Evolutionary conservation across 2,113 vertebrate species (phyloP), one percentile per base, ranked within the genome.

Genomic region (Reinhardtius hippoglossoides): DNA sequence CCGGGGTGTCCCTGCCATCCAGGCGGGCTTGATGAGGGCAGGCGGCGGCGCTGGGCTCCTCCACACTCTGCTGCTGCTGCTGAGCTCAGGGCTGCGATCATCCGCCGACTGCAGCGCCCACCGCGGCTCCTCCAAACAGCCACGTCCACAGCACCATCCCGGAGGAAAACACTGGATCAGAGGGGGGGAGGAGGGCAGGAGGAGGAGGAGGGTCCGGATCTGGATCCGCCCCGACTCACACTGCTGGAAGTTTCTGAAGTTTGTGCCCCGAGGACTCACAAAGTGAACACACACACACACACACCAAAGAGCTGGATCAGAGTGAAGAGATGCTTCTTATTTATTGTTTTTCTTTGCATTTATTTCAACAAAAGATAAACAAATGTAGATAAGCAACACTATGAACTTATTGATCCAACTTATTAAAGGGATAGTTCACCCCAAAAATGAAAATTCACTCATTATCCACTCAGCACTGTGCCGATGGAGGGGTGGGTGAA

Each of bases 1-100:
- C 95, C 95, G 83, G 91, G 79, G 89, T 90, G 90, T 93, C 95
- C 96, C 95, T 95, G 96, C 96, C 96, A 97, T 97, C 96, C 96
- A 96, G 95, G 82, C 95, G 95, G 93, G 91, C 77, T 84, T 84
- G 70, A 46, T 84, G 80, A 31, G 67, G 61, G 24, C 44, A 8
- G 16, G 46, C 77, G 9, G 15, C n/a, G 60, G 75, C 40, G 80
- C 61, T 27, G 82, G 82, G 40, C 57, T 80, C 23, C 54, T 74
- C 40, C 74, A 74, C 62, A 31, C 52, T 79, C 54, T 70, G 50
- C 20, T 54, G 50, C 50, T n/a, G 14, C 48, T 44, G 71, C 76
- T 7, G 67, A 52, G 13, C 54, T 24, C 62, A 3, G 70, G 67
- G 15, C 0, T 16, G 46, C 4, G 46, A 50, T 50, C 46, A 50